Evolutionary conservation across 1,140 invertebrate species (phyloP).

Genomic region (Brachionus sp.): DNA sequence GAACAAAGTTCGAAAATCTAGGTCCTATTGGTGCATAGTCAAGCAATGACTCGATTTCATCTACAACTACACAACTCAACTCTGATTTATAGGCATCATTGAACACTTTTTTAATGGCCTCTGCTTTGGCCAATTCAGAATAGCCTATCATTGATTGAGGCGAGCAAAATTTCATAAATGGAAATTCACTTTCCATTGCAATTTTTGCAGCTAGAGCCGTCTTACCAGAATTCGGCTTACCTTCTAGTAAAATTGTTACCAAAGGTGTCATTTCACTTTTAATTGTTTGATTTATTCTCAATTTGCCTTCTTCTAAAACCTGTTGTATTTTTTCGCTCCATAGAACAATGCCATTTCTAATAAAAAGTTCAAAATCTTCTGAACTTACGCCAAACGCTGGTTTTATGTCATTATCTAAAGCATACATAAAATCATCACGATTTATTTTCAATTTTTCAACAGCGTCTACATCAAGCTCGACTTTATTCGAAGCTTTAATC

Average conservation of each 20-base stretch:
- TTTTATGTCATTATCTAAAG: conserved; percentile 93
- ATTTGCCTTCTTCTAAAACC: conserved; percentile 81
- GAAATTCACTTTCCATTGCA: conserved; percentile 92
- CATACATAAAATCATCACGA: conserved; percentile 84
- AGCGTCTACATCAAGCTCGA: conserved; percentile 91
- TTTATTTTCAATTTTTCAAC: conserved; percentile 87
- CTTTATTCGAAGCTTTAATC: conserved; percentile 81
- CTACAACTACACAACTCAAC: conserved; percentile 90
- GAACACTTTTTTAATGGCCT: conserved; percentile 90
- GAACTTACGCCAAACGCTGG: conserved; percentile 87
- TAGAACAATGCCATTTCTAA: conserved; percentile 79
- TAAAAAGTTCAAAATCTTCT: conserved; percentile 76
- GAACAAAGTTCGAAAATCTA: conserved; percentile 89
- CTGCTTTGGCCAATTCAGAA: conserved; percentile 90
- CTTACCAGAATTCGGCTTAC: conserved; percentile 83
- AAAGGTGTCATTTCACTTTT: conserved; percentile 69
- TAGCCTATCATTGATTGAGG: conserved; percentile 98
- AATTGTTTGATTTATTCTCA: conserved; percentile 81
- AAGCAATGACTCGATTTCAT: conserved; percentile 88
- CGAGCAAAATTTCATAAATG: conserved; percentile 93
- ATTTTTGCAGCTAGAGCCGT: conserved; percentile 90
- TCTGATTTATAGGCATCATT: conserved; percentile 97
- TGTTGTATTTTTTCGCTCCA: conserved; percentile 80
- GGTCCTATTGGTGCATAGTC: conserved; percentile 97
- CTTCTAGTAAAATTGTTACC: conserved; percentile 84